A percentile compares a stretch with the other conserved stretches of the same genome.
Conservation (phyloP, 2,888 invertebrate genomes). For the Drosophila merina region DNA sequence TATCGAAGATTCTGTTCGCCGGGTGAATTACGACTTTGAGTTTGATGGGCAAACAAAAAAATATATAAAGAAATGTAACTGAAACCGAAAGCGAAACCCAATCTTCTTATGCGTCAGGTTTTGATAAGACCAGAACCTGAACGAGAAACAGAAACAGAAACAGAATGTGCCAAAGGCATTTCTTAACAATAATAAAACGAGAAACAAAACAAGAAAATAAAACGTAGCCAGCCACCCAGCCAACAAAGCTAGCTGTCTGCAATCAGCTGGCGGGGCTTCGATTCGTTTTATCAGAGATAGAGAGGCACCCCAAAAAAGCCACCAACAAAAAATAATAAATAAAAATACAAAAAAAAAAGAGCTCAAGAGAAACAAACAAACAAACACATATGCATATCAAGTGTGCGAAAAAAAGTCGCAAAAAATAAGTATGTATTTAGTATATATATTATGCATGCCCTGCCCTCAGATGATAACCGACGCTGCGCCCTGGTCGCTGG, state of each 20-base stretch:
- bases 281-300: constrained; percentile 41
- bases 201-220: constrained; percentile 42
- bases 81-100: constrained; percentile 33
- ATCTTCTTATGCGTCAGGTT: constrained; percentile 60
- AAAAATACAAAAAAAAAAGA: constrained; percentile 18
- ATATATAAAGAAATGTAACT: neutral
- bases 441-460: constrained; percentile 51
- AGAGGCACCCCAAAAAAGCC: constrained; percentile 21
- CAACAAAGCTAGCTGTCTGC: constrained; percentile 46
- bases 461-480: constrained; percentile 65
- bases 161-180: constrained; percentile 35
- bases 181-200: constrained; percentile 47
- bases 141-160: neutral
- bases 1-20: constrained; percentile 38
- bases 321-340: constrained; percentile 37
- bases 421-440: constrained; percentile 28
- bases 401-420: constrained; percentile 41
- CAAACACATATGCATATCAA: constrained; percentile 39
- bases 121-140: constrained; percentile 45
- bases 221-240: constrained; percentile 16
- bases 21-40: constrained; percentile 49
- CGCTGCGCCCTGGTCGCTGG: constrained; percentile 18
- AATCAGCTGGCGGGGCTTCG: constrained; percentile 54
- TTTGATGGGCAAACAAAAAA: constrained; percentile 35
- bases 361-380: constrained; percentile 3